These are phyloP conservation scores for Delia radicum DNA, from an alignment of 1,140 invertebrate genomes.

Conservation along the genomic window DNA sequence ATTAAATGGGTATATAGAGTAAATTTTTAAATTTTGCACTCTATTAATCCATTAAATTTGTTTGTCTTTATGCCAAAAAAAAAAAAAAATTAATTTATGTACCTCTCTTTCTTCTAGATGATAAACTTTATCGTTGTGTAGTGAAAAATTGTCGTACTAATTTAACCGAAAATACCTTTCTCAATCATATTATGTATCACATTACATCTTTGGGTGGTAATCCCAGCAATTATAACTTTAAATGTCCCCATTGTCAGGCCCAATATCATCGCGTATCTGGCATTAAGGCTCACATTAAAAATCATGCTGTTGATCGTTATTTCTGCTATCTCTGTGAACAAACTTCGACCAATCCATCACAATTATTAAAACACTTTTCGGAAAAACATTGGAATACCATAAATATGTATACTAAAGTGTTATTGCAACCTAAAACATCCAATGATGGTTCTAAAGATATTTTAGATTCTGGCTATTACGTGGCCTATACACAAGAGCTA, in stretches of 20 bases:
- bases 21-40: too few species aligned
- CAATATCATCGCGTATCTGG: slow-evolving; percentile 56
- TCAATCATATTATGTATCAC: slow-evolving; percentile 59
- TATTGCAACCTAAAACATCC: background rate
- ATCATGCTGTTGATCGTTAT: slow-evolving; percentile 56
- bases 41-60: too few species aligned
- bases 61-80: background rate
- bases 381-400: slow-evolving; percentile 57
- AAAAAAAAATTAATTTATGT: background rate
- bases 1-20: too few species aligned
- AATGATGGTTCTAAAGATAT: background rate
- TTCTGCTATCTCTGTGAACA: slow-evolving; percentile 39
- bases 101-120: slow-evolving; percentile 22
- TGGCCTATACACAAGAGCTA: slow-evolving; percentile 55
- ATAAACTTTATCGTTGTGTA: slow-evolving; percentile 27
- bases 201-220: slow-evolving; percentile 43
- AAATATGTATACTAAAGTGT: slow-evolving; percentile 13
- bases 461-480: slow-evolving; percentile 48
- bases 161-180: slow-evolving; percentile 29
- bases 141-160: slow-evolving; percentile 14
- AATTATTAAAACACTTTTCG: slow-evolving; percentile 60
- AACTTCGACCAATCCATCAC: slow-evolving; percentile 36
- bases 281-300: slow-evolving; percentile 36
- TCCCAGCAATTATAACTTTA: slow-evolving; percentile 5
- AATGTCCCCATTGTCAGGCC: slow-evolving; percentile 60